phyloP scores from a whole-genome alignment of 2,113 vertebrate species.

The Otocyon megalotis region DNA sequence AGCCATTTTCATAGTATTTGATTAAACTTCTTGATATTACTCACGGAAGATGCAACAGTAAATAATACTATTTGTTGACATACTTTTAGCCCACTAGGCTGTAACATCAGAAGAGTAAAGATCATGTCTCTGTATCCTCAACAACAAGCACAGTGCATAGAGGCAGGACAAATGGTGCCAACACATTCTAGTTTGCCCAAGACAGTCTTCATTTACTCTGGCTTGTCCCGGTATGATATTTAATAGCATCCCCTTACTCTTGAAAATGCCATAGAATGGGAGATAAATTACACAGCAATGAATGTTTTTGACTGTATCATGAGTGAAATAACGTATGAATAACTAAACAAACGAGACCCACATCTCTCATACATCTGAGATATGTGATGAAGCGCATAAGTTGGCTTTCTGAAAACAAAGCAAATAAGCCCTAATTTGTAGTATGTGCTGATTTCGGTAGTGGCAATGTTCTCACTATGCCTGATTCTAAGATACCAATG shows the following conservation, averaged over 20 bases:
- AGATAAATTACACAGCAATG: background rate
- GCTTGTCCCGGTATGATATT: background rate
- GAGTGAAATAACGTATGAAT: background rate
- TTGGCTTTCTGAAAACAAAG: slow-evolving; percentile 15
- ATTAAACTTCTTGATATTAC: background rate
- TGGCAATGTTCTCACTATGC: background rate
- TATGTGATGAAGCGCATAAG: background rate
- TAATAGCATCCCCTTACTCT: background rate
- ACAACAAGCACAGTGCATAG: background rate
- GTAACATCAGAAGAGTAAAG: background rate
- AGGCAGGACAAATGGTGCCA: background rate
- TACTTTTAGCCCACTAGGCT: background rate
- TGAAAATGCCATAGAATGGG: background rate
- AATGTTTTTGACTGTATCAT: background rate
- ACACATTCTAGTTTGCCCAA: background rate
- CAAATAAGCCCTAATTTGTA: background rate
- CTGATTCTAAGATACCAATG: background rate
- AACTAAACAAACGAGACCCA: background rate
- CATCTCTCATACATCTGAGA: background rate
- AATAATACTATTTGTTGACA: background rate
- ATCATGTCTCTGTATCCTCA: background rate
- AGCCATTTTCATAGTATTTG: background rate
- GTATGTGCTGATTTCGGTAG: background rate
- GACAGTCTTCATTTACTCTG: background rate
- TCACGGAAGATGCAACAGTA: background rate